Evolutionary conservation across 2,113 vertebrate species (phyloP).

Genomic region (Sinosuthora webbiana): DNA sequence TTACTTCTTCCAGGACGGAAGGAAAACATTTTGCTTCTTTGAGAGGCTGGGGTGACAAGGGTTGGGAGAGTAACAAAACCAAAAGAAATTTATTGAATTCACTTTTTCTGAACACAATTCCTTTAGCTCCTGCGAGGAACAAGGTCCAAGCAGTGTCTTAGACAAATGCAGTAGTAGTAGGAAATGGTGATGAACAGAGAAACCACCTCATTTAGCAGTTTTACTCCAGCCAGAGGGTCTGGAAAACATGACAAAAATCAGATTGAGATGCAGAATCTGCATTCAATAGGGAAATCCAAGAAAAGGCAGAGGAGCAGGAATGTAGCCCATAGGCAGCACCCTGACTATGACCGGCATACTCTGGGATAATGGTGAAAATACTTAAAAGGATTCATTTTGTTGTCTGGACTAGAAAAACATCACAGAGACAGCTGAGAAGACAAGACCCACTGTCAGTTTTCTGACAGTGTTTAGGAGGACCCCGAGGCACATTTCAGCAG

Average conservation of each 20-base stretch:
- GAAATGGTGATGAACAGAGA: not conserved
- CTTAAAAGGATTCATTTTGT: not conserved
- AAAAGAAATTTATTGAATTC: not conserved
- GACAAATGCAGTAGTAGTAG: not conserved
- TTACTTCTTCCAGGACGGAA: not conserved
- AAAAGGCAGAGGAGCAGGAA: not conserved
- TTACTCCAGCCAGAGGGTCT: not conserved
- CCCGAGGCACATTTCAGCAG: fast-evolving
- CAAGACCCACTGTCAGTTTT: not conserved
- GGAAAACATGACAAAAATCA: not conserved
- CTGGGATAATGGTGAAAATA: not conserved
- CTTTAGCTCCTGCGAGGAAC: not conserved
- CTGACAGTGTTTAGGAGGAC: not conserved
- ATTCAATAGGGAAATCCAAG: not conserved
- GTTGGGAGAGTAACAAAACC: not conserved
- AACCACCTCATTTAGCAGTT: not conserved
- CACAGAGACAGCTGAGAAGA: not conserved
- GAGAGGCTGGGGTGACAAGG: not conserved
- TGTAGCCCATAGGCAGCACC: fast-evolving
- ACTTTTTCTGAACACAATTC: not conserved
- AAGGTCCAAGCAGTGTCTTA: not conserved
- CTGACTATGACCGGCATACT: no score
- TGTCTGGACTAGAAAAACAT: not conserved
- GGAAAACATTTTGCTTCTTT: not conserved
- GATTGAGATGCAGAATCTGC: not conserved